Evolutionary conservation across 2,113 vertebrate species (phyloP), one percentile per base, ranked within the genome.

Genomic region (Toxotes jaculatrix): DNA sequence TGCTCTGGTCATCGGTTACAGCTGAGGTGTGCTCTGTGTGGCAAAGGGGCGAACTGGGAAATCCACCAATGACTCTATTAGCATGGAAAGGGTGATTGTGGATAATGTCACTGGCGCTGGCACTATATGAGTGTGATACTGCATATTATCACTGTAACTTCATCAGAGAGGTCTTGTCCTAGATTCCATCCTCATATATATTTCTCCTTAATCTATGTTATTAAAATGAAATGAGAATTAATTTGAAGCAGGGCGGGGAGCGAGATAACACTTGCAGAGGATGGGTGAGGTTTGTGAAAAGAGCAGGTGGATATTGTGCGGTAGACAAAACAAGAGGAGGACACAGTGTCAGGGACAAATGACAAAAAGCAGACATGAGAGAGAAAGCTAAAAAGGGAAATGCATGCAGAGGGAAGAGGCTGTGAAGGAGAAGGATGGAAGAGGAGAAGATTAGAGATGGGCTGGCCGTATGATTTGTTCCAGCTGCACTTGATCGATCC

Each of bases 401-500:
- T 36, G 31, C 45, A 32, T 82, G 66, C 43, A 56, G 45, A n/a
- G 60, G 47, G 70, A 59, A 38, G 59, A 71, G 34, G 71, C 59
- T 62, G 62, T 79, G 34, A 82, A 71, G 76, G 65, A 77, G 66
- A 61, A 67, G 65, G 42, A 19, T 31, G 11, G 31, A 66, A 8
- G 9, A 45, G 32, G 75, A 38, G 31, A 55, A n/a, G 67, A 76
- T 79, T 64, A 82, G 51, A 74, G 64, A 34, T 10, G 10, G 32
- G 17, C 32, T 66, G 40, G 74, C 63, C 34, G 49, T 31, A 61
- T 74, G 86, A 87, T 85, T 80, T 68, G 80, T 88, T 92, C 65
- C 84, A 80, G 78, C 84, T 91, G 87, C 76, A 86, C 56, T 70
- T 79, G 80, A 88, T 88, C 62, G 55, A 88, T 83, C 82, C 6